These are phyloP conservation scores for Mycteria americana DNA, from an alignment of 2,797 vertebrate species.

Conservation along the genomic window DNA sequence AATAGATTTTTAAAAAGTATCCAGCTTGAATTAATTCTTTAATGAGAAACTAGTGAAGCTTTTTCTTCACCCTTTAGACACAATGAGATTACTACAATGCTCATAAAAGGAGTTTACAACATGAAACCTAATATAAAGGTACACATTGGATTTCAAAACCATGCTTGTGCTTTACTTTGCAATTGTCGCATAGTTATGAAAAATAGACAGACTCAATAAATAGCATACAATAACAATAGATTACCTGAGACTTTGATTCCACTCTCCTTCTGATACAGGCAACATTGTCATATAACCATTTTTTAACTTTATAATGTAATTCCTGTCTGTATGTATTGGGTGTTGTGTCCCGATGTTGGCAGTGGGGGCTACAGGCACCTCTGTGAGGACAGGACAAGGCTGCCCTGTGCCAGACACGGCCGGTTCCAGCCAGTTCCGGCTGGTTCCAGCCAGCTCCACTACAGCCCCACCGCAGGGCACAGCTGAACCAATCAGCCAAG, in stretches of 20 bases:
- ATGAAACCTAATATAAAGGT: neutral
- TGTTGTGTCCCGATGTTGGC: too few relatives aligned
- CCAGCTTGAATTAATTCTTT: neutral
- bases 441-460: too few relatives aligned
- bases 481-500: accelerated
- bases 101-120: neutral
- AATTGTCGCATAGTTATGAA: neutral
- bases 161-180: neutral
- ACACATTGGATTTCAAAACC: neutral
- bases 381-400: neutral
- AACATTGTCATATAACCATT: accelerated
- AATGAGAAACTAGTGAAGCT: neutral
- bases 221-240: accelerated
- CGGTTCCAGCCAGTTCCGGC: accelerated
- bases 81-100: neutral
- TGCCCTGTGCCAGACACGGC: accelerated
- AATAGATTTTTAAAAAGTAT: neutral
- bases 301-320: neutral
- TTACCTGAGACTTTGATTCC: neutral
- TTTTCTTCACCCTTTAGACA: neutral
- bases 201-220: neutral
- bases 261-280: neutral
- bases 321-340: neutral
- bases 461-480: accelerated
- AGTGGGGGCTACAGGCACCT: too few relatives aligned